Evolutionary conservation across 2,797 vertebrate species (phyloP), one percentile per base, ranked within the genome.

Genomic region (Anguilla pacifica): DNA sequence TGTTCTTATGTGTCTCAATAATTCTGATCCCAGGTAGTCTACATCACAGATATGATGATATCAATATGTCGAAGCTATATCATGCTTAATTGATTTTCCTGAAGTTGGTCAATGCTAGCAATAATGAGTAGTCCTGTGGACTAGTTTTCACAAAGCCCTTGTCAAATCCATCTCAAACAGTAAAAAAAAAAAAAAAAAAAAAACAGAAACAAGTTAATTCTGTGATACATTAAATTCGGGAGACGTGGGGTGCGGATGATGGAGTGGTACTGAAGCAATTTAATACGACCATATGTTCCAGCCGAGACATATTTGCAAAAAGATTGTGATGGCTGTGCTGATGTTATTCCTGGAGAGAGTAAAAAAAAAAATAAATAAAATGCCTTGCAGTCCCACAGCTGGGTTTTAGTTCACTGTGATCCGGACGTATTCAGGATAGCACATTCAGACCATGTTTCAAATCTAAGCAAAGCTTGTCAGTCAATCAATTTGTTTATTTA

Each of bases 131-230:
- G 70, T 10, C 59, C n/a, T 35, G 22, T 13, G 9, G 31, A 15
- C 35, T n/a, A 53, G n/a, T 19, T 25, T 10, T 57, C 17, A 39
- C 22, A 55, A 25, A 61, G 5, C 53, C 46, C 31, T 22, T 55
- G 46, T 87, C 28, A 84, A 72, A 70, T 17, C 13, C n/a, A 35
- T 87, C 17, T 31, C 64, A 49, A 79, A 79, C 53, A 31, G 28
- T 13, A 61, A 35, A 93, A 93, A 92, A 46, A 46, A 46, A 39
- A 39, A 46, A 46, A 46, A 46, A 46, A 46, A 46, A 46, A 46
- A 46, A 46, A 46, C 92, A 93, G 91, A 88, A 72, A 91, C 88
- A 88, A 91, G 89, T 88, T 90, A 57, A 88, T 89, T 93, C 92
- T 91, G 88, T 72, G 86, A 91, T 92, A 92, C 91, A 92, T 93